Conservation (phyloP, 2,797 vertebrate species). For the Macrochelys suwanniensis region DNA sequence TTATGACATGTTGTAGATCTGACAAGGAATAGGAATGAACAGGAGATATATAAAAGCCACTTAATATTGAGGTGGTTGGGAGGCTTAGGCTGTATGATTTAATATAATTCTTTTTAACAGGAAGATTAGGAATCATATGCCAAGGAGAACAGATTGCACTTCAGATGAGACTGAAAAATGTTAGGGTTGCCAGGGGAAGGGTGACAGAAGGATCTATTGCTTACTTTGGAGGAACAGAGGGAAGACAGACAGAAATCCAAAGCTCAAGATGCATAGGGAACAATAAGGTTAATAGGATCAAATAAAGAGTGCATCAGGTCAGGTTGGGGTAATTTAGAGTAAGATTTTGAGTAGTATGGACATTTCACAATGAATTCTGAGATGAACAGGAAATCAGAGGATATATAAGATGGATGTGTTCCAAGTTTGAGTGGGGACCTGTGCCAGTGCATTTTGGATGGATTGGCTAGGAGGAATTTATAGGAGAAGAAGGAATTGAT, state of each 20-base stretch:
- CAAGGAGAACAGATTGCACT: constrained; percentile 20
- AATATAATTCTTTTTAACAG: not conserved
- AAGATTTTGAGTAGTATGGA: not conserved
- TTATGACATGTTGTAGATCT: too few relatives aligned
- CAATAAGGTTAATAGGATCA: not conserved
- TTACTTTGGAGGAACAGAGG: not conserved
- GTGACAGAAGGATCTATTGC: not conserved
- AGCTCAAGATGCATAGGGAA: not conserved
- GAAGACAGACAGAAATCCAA: not conserved
- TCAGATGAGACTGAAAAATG: constrained; percentile 11
- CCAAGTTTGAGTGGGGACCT: not conserved
- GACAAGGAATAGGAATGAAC: not conserved
- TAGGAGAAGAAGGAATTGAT: constrained; percentile 17
- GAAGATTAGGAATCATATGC: not conserved
- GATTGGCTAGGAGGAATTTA: not conserved
- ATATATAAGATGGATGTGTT: not conserved
- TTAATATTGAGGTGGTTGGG: not conserved
- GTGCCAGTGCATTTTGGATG: constrained; percentile 28
- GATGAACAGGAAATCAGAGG: not conserved
- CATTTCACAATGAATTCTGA: not conserved
- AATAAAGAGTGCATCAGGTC: not conserved
- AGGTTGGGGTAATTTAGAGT: not conserved
- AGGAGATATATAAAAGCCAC: not conserved
- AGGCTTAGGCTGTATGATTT: not conserved
- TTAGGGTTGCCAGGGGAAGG: not conserved